phyloP scores from a whole-genome alignment of 1,140 invertebrate genomes.

The Rhyzopertha dominica region DNA sequence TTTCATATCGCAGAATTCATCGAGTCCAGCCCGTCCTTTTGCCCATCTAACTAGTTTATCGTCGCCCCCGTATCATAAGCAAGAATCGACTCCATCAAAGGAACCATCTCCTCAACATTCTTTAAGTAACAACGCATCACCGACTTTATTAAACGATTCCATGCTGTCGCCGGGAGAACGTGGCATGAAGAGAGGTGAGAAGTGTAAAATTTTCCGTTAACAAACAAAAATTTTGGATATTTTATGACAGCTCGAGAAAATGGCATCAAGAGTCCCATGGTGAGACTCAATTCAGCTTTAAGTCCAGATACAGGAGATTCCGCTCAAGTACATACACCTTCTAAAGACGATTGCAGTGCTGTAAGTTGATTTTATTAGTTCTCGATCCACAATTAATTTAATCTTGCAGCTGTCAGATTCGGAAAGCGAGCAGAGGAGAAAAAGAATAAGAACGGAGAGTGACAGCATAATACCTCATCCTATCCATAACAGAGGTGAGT shows the following conservation, averaged over 20 bases:
- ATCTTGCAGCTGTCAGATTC: slow-evolving; percentile 15
- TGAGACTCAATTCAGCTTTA: background rate
- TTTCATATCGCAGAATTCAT: slow-evolving; percentile 11
- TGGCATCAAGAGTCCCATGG: slow-evolving; percentile 9
- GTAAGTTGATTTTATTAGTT: slow-evolving; percentile 1
- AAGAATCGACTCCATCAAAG: too few species aligned
- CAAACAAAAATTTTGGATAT: too few species aligned
- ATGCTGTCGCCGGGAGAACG: too few species aligned
- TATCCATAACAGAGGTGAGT: too few species aligned
- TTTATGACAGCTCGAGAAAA: slow-evolving; percentile 15
- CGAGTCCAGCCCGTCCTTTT: slow-evolving; percentile 49
- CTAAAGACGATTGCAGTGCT: slow-evolving; percentile 2
- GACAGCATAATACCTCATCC: too few species aligned
- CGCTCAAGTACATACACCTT: background rate
- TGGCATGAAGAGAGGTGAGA: too few species aligned
- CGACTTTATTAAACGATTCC: too few species aligned
- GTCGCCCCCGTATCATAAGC: slow-evolving; percentile 36
- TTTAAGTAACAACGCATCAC: too few species aligned
- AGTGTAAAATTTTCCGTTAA: too few species aligned
- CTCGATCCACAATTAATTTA: slow-evolving; percentile 2
- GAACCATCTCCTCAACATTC: too few species aligned
- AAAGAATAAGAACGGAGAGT: slow-evolving; percentile 17
- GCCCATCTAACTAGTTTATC: slow-evolving; percentile 51
- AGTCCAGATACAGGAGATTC: slow-evolving; percentile 1
- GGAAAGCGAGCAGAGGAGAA: slow-evolving; percentile 15